A percentile compares a stretch with the other conserved stretches of the same genome.
phyloP scores from a whole-genome alignment of 2,113 vertebrate genomes.

The Osmerus mordax region DNA sequence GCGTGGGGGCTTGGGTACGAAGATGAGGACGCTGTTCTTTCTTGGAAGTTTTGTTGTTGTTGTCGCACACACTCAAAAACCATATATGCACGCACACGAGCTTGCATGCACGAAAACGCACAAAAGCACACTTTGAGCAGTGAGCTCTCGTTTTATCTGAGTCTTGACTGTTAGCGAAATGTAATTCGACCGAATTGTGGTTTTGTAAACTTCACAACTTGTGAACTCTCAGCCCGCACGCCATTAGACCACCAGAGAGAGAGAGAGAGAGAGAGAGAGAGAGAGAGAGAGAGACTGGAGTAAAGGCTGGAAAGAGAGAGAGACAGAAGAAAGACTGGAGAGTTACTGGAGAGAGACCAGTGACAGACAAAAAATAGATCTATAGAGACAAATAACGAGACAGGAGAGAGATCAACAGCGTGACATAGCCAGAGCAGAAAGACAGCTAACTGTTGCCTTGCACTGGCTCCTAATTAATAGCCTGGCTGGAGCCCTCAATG shows the following conservation, averaged over 20 bases:
- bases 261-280: not conserved
- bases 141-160: too few relatives aligned
- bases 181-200: too few relatives aligned
- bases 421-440: conserved; percentile 10
- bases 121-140: not conserved
- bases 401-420: conserved; percentile 1
- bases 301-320: not conserved
- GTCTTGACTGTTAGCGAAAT: too few relatives aligned
- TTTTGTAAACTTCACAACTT: too few relatives aligned
- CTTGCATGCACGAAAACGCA: not conserved
- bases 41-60: too few relatives aligned
- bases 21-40: too few relatives aligned
- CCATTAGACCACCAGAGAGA: too few relatives aligned
- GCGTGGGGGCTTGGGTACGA: too few relatives aligned
- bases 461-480: conserved; percentile 63
- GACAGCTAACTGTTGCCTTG: conserved; percentile 7
- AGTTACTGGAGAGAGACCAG: not conserved
- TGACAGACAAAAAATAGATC: not conserved
- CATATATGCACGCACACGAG: not conserved
- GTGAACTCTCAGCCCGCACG: too few relatives aligned
- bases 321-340: not conserved
- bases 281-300: not conserved
- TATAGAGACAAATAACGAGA: conserved; percentile 7
- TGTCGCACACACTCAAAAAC: not conserved
- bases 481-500: conserved; percentile 34